Percentiles rank a stretch among this genome's conserved stretches.
These are phyloP conservation scores for Corythornis cristatus DNA, from an alignment of 2,113 vertebrate genomes.

Conservation along the genomic window DNA sequence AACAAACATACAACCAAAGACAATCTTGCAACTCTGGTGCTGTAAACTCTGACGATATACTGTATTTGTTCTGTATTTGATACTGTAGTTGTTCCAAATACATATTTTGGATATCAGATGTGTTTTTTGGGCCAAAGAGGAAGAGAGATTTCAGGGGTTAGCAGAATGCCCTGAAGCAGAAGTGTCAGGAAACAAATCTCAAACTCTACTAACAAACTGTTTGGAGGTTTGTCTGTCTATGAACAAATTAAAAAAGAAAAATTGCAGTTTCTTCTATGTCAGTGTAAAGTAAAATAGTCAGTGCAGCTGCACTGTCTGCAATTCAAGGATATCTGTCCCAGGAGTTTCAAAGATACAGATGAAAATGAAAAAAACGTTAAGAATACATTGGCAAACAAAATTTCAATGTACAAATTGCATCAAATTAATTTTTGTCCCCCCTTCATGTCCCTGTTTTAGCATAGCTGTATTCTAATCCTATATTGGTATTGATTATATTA, in stretches of 20 bases:
- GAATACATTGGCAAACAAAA: background rate
- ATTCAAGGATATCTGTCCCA: background rate
- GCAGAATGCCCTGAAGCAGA: background rate
- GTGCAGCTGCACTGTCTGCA: background rate
- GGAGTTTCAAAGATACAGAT: background rate
- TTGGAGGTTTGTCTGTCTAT: background rate
- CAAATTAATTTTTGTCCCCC: background rate
- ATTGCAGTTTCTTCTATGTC: background rate
- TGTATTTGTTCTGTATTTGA: background rate
- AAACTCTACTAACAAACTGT: background rate
- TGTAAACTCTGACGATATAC: background rate
- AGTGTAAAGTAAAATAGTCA: background rate
- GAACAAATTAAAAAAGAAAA: background rate
- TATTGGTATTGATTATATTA: constrained; percentile 48
- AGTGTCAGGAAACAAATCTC: background rate
- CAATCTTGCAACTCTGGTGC: background rate
- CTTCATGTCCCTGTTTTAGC: background rate
- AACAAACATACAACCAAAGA: background rate
- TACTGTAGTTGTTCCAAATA: background rate
- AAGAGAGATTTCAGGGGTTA: rapidly evolving
- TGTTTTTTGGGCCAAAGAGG: background rate
- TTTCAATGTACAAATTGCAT: background rate
- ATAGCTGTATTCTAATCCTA: background rate
- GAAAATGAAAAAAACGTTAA: background rate
- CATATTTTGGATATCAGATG: background rate